Conservation (phyloP, 2,797 vertebrate genomes). For the Centropyge bicolor region DNA sequence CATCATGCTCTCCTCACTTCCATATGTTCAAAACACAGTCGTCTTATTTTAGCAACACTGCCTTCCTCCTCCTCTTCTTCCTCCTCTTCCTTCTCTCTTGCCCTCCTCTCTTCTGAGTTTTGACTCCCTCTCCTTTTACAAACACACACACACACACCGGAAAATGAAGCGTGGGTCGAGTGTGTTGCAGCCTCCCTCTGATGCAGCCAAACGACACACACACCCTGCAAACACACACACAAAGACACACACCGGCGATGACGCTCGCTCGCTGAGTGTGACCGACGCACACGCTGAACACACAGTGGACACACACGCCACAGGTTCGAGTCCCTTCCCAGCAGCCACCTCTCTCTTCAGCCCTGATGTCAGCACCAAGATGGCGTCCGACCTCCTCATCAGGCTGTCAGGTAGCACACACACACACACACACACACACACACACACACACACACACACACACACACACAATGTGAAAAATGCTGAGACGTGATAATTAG, state of each 20-base stretch:
- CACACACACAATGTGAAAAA: too few relatives aligned
- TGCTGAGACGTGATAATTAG: too few relatives aligned
- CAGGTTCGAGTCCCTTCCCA: constrained; percentile 75
- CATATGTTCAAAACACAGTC: constrained; percentile 64
- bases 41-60: constrained; percentile 71
- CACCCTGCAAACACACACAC: constrained; percentile 58
- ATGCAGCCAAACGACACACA: constrained; percentile 72
- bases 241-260: constrained; percentile 33
- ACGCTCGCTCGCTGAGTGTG: constrained; percentile 23
- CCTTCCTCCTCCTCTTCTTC: constrained; percentile 65
- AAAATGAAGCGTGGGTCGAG: constrained; percentile 82
- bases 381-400: constrained; percentile 98
- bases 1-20: constrained; percentile 65
- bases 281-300: constrained; percentile 3
- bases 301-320: constrained; percentile 12
- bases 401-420: too few relatives aligned
- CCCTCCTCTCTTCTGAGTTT: constrained; percentile 67
- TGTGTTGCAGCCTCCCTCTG: constrained; percentile 75
- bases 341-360: constrained; percentile 94
- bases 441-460: too few relatives aligned
- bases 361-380: constrained; percentile 97
- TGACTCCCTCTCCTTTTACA: constrained; percentile 61
- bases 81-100: constrained; percentile 56
- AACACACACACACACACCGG: constrained; percentile 35
- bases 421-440: too few relatives aligned